These are phyloP conservation scores for Pogonomyrmex californicus DNA, from an alignment of 1,140 invertebrate species.

Conservation along the genomic window DNA sequence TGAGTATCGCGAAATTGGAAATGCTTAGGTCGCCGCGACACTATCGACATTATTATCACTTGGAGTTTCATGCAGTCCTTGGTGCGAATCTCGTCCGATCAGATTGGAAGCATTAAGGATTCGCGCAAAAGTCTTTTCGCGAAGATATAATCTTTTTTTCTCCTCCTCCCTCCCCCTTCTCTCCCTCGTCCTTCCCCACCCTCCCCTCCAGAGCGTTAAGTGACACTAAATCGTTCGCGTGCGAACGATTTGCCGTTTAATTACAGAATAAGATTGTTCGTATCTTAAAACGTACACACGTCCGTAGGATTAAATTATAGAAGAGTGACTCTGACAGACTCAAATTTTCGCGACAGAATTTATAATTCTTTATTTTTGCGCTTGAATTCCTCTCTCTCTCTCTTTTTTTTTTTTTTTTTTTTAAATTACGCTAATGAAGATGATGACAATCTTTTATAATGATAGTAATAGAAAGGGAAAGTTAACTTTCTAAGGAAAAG, in stretches of 20 bases:
- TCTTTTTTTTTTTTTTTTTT: too few relatives aligned
- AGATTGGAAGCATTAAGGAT: slow-evolving; percentile 67
- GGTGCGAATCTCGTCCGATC: slow-evolving; percentile 43
- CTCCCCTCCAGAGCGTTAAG: background rate
- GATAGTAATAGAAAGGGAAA: background rate
- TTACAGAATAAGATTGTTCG: background rate
- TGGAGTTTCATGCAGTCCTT: slow-evolving; percentile 64
- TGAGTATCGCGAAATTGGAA: slow-evolving; percentile 56
- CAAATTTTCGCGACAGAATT: slow-evolving; percentile 11
- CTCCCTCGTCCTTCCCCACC: background rate
- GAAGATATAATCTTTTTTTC: background rate
- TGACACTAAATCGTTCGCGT: slow-evolving; percentile 4
- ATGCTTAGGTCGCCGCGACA: slow-evolving; percentile 51
- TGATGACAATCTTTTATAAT: slow-evolving; percentile 10
- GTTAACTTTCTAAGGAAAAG: background rate
- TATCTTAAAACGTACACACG: background rate
- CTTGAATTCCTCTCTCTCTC: background rate
- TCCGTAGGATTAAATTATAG: background rate
- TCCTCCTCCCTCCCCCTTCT: too few relatives aligned
- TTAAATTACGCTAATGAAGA: background rate
- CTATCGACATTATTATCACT: slow-evolving; percentile 65
- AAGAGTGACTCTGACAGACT: background rate
- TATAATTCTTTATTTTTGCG: background rate
- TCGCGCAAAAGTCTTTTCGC: slow-evolving; percentile 36
- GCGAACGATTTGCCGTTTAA: slow-evolving; percentile 25